Percentiles rank a stretch among this genome's conserved stretches.
Conservation (phyloP, 1,140 invertebrate species). For the Drosophila lini region DNA sequence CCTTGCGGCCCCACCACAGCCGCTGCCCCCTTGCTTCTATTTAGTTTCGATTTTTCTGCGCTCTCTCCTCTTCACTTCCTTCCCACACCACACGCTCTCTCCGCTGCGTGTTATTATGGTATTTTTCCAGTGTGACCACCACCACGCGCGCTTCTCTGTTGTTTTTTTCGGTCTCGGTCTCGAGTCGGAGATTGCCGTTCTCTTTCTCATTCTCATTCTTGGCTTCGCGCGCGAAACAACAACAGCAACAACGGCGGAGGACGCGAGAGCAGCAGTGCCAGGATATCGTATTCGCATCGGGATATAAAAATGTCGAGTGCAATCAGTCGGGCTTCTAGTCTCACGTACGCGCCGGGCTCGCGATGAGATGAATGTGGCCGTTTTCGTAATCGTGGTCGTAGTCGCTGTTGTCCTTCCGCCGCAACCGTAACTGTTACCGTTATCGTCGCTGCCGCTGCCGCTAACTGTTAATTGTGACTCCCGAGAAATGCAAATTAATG, state of each 20-base stretch:
- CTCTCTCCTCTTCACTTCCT: constrained; percentile 29
- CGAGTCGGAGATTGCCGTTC: constrained; percentile 55
- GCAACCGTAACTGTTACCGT: constrained; percentile 28
- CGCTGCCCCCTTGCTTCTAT: constrained; percentile 16
- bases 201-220: constrained; percentile 80
- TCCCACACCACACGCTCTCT: constrained; percentile 20
- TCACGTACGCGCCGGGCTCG: constrained; percentile 84
- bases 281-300: constrained; percentile 69
- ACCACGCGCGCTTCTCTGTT: constrained; percentile 59
- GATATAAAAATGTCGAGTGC: constrained; percentile 84
- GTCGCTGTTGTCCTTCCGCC: constrained; percentile 54
- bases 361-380: constrained; percentile 79
- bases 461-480: constrained; percentile 8
- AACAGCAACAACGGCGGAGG: constrained; percentile 54
- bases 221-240: constrained; percentile 70
- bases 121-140: constrained; percentile 53
- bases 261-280: constrained; percentile 43
- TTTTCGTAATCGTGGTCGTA: constrained; percentile 52
- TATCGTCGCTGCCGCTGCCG: constrained; percentile 10
- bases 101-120: constrained; percentile 49
- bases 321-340: constrained; percentile 80
- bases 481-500: constrained; percentile 53
- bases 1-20: constrained; percentile 27
- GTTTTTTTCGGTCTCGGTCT: constrained; percentile 61
- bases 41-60: constrained; percentile 57